Conservation (phyloP, 1,140 invertebrate genomes). For the Muscidifurax raptorellus region DNA sequence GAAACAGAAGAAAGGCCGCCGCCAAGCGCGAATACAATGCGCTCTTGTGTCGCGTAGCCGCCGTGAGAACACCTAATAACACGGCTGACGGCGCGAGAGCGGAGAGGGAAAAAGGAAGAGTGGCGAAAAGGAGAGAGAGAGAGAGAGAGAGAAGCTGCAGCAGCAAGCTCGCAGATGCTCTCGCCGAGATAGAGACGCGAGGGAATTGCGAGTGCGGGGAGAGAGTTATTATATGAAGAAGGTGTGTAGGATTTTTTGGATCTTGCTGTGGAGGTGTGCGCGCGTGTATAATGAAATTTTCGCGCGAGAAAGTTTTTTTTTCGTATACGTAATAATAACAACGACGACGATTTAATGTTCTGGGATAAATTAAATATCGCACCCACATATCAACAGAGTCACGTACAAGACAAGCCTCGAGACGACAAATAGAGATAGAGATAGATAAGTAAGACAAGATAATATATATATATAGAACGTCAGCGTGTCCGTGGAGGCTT, state of each 20-base stretch:
- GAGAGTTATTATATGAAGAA: not conserved
- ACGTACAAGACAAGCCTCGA: not conserved
- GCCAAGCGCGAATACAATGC: conserved; percentile 38
- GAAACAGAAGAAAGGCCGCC: conserved; percentile 31
- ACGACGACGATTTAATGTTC: not conserved
- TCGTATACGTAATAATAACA: no score
- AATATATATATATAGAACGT: no score
- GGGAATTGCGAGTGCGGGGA: not conserved
- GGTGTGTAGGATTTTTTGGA: not conserved
- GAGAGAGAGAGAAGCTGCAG: no score
- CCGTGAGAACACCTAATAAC: conserved; percentile 50
- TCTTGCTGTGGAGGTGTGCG: no score
- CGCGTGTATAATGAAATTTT: no score
- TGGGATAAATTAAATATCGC: not conserved
- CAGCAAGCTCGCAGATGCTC: not conserved
- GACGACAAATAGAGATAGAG: conserved; percentile 41
- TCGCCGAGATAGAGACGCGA: not conserved
- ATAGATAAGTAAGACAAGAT: conserved; percentile 28
- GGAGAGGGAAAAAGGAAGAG: not conserved
- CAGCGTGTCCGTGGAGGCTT: not conserved
- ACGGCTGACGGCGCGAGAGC: conserved; percentile 13
- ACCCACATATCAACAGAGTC: no score
- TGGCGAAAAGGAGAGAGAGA: not conserved
- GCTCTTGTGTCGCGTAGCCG: conserved; percentile 14
- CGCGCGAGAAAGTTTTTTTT: no score